Evolutionary conservation across 2,797 vertebrate species (phyloP).

Genomic region (Typhlichthys subterraneus): DNA sequence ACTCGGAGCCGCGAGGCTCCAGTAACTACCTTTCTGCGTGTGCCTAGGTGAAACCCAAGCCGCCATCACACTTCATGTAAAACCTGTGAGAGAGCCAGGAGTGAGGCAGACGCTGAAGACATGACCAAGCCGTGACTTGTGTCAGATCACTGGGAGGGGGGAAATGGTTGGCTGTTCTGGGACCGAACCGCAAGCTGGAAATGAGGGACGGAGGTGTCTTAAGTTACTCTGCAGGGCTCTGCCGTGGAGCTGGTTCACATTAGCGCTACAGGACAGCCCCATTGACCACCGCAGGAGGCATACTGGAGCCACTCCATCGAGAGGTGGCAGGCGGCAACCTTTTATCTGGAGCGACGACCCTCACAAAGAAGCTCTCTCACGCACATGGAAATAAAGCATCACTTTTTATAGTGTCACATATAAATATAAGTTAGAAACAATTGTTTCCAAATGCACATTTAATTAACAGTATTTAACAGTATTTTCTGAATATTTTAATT

Average conservation of each 20-base stretch:
- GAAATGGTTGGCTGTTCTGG: slow-evolving; percentile 25
- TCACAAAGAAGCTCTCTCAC: too few relatives aligned
- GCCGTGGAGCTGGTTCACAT: slow-evolving; percentile 4
- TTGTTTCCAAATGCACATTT: too few relatives aligned
- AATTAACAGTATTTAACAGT: too few relatives aligned
- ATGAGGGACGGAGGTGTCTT: slow-evolving; percentile 17
- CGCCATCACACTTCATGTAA: slow-evolving; percentile 8
- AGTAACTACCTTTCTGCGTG: slow-evolving; percentile 7
- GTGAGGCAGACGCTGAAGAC: slow-evolving; percentile 21
- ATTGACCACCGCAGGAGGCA: too few relatives aligned
- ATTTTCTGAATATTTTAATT: too few relatives aligned
- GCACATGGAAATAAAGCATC: too few relatives aligned
- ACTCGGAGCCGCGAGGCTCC: slow-evolving; percentile 14
- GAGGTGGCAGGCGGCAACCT: too few relatives aligned
- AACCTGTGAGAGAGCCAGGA: not conserved
- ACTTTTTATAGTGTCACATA: too few relatives aligned
- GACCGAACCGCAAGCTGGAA: slow-evolving; percentile 18
- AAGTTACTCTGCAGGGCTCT: slow-evolving; percentile 8
- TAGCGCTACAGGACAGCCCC: not conserved
- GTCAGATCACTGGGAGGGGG: slow-evolving; percentile 19
- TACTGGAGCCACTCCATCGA: too few relatives aligned
- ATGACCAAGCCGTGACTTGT: slow-evolving; percentile 24
- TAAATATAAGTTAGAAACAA: too few relatives aligned
- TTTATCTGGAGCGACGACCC: too few relatives aligned
- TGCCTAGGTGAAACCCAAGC: slow-evolving; percentile 14